Base-by-base conservation (phyloP, 23 tunicate genomes). In the Ciona savignyi region DNA sequence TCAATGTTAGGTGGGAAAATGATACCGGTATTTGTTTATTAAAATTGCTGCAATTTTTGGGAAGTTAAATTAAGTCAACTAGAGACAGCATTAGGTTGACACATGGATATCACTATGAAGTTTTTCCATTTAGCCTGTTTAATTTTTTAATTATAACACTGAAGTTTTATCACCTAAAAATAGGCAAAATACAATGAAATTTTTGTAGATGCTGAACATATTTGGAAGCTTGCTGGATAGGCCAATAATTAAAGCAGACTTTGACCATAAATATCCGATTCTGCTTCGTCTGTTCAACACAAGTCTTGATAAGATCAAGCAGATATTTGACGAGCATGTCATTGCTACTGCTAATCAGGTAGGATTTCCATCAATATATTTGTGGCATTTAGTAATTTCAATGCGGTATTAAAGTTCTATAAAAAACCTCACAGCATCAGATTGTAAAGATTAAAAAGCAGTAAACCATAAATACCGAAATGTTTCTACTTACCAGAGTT, bases 201-300 rank as follows among this genome's bases (percentile, higher is more conserved):
- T 9, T 29, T 27, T 70, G 20, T 26, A 19, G 27, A 70, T 93
- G 75, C 71, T 93, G 78, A 82, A 61, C 32, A 93, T 93, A 29
- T 82, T 87, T 73, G 98, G 98, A 21, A 87, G 64, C 51, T 30
- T 93, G 34, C 78, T 93, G n/a, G 98, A 93, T 27, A 79, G 98
- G 3, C 98, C 98, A 23, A 74, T 87, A 51, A 87, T 93, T 27
- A 86, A 86, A 48, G 63, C 73, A 24, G 93, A 93, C 29, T 93
- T 93, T 77, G 85, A 93, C 63, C 74, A 73, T 35, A 93, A 87
- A 66, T 87, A 87, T 74, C 80, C 87, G 3, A 66, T 63, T 34
- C 74, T 93, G 1, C 78, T 93, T 31, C 73, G 66, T 29, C 67
- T 29, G 4, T 93, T 83, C 76, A 78, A 86, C 76, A 35, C 48